Conservation (phyloP, 2,888 invertebrate genomes). For the Dasysyrphus tricinctus region DNA sequence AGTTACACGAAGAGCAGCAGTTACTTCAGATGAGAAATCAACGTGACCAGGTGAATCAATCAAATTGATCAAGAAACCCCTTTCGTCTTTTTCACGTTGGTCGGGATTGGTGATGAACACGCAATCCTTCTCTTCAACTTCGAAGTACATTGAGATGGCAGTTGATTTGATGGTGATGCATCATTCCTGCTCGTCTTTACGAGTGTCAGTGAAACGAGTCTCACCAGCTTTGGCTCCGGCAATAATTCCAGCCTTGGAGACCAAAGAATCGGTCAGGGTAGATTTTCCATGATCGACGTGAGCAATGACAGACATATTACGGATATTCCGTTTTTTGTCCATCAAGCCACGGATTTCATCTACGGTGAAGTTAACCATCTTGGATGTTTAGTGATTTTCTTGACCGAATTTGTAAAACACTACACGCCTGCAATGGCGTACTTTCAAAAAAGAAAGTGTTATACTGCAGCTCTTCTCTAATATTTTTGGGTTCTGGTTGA, state of each 20-base stretch:
- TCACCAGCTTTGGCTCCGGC: slow-evolving; percentile 99
- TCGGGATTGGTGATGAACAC: slow-evolving; percentile 95
- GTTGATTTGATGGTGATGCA: slow-evolving; percentile 99
- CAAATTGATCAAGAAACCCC: slow-evolving; percentile 99
- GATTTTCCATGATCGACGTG: slow-evolving; percentile 99
- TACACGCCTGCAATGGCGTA: slow-evolving; percentile 95
- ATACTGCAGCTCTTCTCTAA: too few relatives aligned
- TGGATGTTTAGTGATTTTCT: too few relatives aligned
- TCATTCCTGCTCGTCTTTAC: slow-evolving; percentile 99
- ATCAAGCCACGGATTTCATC: too few relatives aligned
- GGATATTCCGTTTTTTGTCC: too few relatives aligned
- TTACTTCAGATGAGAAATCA: slow-evolving; percentile 99
- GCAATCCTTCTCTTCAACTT: too few relatives aligned
- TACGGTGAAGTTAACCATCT: too few relatives aligned
- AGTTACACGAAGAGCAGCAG: slow-evolving; percentile 99
- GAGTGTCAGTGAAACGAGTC: slow-evolving; percentile 99
- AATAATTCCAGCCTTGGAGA: slow-evolving; percentile 99
- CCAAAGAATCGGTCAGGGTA: slow-evolving; percentile 99
- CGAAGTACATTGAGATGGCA: slow-evolving; percentile 99
- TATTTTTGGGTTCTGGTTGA: too few relatives aligned
- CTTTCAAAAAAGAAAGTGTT: slow-evolving; percentile 91
- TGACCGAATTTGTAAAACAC: too few relatives aligned
- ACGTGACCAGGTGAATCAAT: slow-evolving; percentile 99
- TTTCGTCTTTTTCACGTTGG: slow-evolving; percentile 94
- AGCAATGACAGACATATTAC: too few relatives aligned